A percentile compares a stretch with the other conserved stretches of the same genome.
Evolutionary conservation across 2,888 invertebrate genomes (phyloP).

Genomic region (Ferrisia virgata): DNA sequence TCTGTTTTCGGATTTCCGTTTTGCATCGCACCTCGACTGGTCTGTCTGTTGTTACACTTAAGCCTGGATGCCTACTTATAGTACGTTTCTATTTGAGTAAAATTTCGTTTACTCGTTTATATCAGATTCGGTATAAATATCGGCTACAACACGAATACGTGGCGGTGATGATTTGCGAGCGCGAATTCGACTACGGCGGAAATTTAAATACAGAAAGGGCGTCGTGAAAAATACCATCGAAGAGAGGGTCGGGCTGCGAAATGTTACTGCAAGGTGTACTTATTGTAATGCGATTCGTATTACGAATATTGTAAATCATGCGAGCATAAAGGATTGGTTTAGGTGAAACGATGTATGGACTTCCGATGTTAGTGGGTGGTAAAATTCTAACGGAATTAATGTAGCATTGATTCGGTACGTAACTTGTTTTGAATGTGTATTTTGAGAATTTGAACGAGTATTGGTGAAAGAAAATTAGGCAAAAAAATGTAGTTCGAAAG

Average conservation of each 20-base stretch:
- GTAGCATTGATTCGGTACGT: too few relatives aligned
- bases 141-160: background rate
- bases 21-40: too few relatives aligned
- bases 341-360: conserved; percentile 15
- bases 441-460: background rate
- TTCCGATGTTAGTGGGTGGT: background rate
- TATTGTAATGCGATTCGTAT: conserved; percentile 37
- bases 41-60: too few relatives aligned
- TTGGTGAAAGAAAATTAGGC: too few relatives aligned
- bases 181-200: conserved; percentile 26
- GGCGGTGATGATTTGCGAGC: conserved; percentile 36
- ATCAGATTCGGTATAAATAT: conserved; percentile 11
- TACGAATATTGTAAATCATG: conserved; percentile 36
- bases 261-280: conserved; percentile 17
- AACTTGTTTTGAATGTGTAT: background rate
- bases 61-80: too few relatives aligned
- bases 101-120: conserved; percentile 12
- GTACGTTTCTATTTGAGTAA: background rate
- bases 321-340: conserved; percentile 11
- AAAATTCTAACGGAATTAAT: too few relatives aligned
- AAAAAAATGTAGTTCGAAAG: too few relatives aligned
- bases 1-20: conserved; percentile 12
- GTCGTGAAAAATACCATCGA: background rate
- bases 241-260: background rate
- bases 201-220: conserved; percentile 28